A percentile compares a stretch with the other conserved stretches of the same genome.
Evolutionary conservation across 2,888 invertebrate species (phyloP).

Genomic region (Lasioglossum oenotherae): DNA sequence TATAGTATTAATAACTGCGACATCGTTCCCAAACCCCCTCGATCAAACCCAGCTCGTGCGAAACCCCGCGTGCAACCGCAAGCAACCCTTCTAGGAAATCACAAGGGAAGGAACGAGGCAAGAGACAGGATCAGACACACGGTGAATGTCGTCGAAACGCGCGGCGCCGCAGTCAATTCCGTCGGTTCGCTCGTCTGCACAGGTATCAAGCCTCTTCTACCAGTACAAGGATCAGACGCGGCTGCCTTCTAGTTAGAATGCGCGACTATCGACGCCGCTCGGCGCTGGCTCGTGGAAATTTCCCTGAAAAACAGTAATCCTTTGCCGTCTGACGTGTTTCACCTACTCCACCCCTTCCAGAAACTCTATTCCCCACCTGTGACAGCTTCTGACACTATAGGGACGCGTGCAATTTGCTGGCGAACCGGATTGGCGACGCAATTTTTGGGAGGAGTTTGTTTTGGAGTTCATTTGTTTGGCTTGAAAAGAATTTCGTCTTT

Average conservation of each 20-base stretch:
- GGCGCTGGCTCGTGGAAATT: slow-evolving; percentile 42
- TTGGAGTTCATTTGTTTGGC: neutral
- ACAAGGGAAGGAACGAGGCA: slow-evolving; percentile 41
- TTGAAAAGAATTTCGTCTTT: neutral
- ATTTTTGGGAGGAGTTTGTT: neutral
- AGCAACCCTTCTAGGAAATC: slow-evolving; percentile 22
- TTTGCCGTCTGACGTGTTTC: neutral
- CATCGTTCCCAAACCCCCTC: neutral
- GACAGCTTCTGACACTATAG: neutral
- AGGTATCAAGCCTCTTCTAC: slow-evolving; percentile 24
- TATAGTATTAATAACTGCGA: neutral
- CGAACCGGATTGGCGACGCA: neutral
- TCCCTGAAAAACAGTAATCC: slow-evolving; percentile 46
- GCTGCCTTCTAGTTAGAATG: slow-evolving; percentile 41
- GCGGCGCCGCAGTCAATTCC: slow-evolving; percentile 47
- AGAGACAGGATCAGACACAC: slow-evolving; percentile 9
- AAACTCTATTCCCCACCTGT: neutral
- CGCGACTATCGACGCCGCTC: neutral
- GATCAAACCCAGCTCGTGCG: neutral
- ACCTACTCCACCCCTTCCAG: neutral
- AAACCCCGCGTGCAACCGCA: neutral
- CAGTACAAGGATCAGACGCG: neutral
- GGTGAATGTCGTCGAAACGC: slow-evolving; percentile 15
- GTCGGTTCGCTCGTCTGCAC: slow-evolving; percentile 10
- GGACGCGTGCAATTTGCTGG: neutral